Evolutionary conservation across 1,140 invertebrate genomes (phyloP).

Genomic region (Drosophila nannoptera): DNA sequence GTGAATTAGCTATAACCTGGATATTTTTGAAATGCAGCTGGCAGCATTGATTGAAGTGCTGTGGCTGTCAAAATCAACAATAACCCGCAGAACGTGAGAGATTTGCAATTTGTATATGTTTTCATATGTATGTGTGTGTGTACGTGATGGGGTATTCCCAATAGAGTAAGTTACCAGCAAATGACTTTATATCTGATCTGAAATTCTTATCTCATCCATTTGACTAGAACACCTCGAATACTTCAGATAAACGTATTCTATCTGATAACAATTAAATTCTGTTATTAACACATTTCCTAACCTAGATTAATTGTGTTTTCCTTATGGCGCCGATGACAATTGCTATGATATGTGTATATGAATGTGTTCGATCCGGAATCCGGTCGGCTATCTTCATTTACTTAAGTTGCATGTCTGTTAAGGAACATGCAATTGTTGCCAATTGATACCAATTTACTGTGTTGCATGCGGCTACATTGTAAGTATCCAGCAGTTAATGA

Average conservation of each 20-base stretch:
- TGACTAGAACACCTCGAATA: not conserved
- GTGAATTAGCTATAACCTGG: not conserved
- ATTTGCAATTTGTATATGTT: not conserved
- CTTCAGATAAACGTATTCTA: too few species aligned
- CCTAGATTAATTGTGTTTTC: too few species aligned
- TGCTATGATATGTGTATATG: too few species aligned
- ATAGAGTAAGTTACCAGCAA: not conserved
- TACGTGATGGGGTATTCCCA: constrained; percentile 1
- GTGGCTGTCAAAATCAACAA: too few species aligned
- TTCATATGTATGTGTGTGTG: not conserved
- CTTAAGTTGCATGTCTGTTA: constrained; percentile 27
- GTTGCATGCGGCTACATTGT: constrained; percentile 46
- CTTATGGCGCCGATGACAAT: too few species aligned
- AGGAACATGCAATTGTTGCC: constrained; percentile 43
- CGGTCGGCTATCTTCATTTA: constrained; percentile 9
- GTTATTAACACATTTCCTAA: too few species aligned
- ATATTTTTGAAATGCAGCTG: not conserved
- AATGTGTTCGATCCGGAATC: not conserved
- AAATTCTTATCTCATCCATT: not conserved
- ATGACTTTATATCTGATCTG: not conserved
- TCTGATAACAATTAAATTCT: too few species aligned
- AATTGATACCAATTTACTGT: constrained; percentile 54
- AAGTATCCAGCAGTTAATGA: constrained; percentile 15
- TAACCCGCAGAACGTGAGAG: too few species aligned
- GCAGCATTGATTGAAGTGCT: not conserved